Evolutionary conservation across 2,113 vertebrate species (phyloP).

Genomic region (Cervus canadensis): DNA sequence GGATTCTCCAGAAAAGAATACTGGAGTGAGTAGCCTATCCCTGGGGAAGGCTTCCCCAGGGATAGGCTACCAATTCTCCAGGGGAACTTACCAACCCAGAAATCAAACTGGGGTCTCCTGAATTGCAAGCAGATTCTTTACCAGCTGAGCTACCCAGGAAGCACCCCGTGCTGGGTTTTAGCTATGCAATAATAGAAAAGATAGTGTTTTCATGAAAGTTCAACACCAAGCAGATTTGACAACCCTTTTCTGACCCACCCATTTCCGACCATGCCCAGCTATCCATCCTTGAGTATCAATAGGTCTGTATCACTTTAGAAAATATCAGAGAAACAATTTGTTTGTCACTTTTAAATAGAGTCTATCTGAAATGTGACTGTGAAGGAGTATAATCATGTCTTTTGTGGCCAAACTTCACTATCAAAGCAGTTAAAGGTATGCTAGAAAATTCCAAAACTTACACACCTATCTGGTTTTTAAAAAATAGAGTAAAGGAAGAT

Average conservation of each 20-base stretch:
- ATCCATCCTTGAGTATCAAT: neutral
- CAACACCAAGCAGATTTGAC: neutral
- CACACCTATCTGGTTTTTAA: neutral
- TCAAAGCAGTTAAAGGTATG: neutral
- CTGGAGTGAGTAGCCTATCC: neutral
- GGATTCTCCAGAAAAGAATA: neutral
- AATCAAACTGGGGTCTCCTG: neutral
- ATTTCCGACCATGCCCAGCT: neutral
- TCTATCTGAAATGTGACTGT: neutral
- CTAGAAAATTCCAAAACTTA: neutral
- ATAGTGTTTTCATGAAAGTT: neutral
- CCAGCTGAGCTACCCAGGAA: neutral
- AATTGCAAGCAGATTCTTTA: neutral
- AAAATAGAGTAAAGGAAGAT: neutral
- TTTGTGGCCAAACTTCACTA: neutral
- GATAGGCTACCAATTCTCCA: neutral
- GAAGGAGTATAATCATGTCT: neutral
- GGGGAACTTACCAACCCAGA: neutral
- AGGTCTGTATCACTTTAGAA: neutral
- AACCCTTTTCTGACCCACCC: neutral
- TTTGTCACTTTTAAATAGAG: neutral
- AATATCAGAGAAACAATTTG: neutral
- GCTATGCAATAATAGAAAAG: neutral
- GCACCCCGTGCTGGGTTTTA: neutral
- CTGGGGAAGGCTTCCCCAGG: neutral